Conservation (phyloP, 2,113 vertebrate species). For the Melanocharis versteri region DNA sequence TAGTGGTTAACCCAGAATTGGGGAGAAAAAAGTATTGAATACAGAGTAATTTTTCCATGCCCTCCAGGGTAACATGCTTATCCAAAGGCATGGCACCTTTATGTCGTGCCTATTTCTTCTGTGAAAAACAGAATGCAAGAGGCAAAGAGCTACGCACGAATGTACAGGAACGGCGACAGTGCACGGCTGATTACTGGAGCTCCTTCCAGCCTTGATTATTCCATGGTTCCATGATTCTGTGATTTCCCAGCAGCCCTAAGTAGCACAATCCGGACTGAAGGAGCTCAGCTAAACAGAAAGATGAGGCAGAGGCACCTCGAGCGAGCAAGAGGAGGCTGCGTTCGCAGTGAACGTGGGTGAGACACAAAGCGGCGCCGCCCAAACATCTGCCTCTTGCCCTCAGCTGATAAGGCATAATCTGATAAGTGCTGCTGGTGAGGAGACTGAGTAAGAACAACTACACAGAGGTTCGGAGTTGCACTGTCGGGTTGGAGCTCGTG, state of each 20-base stretch:
- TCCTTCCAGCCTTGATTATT: too few relatives aligned
- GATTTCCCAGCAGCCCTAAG: conserved; percentile 46
- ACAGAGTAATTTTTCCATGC: neutral
- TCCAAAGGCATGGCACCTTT: neutral
- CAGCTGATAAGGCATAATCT: neutral
- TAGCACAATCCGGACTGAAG: neutral
- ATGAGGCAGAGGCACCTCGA: neutral
- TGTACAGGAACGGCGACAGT: neutral
- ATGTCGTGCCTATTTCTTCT: neutral
- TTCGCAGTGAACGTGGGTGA: conserved; percentile 10
- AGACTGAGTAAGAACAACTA: neutral
- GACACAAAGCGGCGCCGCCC: neutral
- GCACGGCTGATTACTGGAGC: neutral
- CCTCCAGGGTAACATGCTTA: neutral
- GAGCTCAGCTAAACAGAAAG: neutral
- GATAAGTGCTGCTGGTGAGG: neutral
- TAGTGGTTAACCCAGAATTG: rapidly evolving
- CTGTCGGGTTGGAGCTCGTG: neutral
- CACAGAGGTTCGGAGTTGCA: neutral
- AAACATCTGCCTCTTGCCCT: neutral
- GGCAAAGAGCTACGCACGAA: neutral
- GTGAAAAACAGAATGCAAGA: neutral
- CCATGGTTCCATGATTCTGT: neutral
- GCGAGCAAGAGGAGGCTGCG: neutral
- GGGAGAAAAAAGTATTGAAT: neutral